These are phyloP conservation scores for Kradibia gibbosae DNA, from an alignment of 1,140 invertebrate genomes.

Conservation along the genomic window DNA sequence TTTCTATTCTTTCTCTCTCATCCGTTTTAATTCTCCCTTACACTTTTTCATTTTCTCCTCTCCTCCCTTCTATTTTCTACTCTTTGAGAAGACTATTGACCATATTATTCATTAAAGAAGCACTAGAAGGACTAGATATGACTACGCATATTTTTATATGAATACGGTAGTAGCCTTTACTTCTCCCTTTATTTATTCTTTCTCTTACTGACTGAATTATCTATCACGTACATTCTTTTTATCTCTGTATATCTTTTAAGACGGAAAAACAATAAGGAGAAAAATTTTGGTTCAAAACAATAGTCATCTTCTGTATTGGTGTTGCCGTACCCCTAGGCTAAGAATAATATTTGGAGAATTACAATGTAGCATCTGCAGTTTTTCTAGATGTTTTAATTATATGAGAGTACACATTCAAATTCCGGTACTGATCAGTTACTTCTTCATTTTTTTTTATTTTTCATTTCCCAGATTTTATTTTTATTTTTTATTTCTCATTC, in stretches of 20 bases:
- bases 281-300: too few species aligned
- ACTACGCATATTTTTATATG: neutral
- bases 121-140: too few species aligned
- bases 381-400: constrained; percentile 29
- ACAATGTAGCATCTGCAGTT: neutral
- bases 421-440: neutral
- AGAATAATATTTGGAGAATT: constrained; percentile 20
- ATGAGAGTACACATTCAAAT: neutral
- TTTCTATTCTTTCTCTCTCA: neutral
- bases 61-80: too few species aligned
- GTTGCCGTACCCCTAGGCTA: neutral
- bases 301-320: neutral
- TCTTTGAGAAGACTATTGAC: too few species aligned
- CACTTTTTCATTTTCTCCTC: too few species aligned
- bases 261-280: neutral
- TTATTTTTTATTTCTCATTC: constrained; percentile 7
- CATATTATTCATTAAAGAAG: too few species aligned
- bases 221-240: neutral
- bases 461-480: neutral
- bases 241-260: neutral
- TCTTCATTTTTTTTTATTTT: neutral
- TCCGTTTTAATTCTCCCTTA: too few species aligned
- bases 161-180: neutral
- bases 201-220: neutral
- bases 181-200: neutral